Conservation (phyloP, 2,797 vertebrate species). For the Bovichtus variegatus region DNA sequence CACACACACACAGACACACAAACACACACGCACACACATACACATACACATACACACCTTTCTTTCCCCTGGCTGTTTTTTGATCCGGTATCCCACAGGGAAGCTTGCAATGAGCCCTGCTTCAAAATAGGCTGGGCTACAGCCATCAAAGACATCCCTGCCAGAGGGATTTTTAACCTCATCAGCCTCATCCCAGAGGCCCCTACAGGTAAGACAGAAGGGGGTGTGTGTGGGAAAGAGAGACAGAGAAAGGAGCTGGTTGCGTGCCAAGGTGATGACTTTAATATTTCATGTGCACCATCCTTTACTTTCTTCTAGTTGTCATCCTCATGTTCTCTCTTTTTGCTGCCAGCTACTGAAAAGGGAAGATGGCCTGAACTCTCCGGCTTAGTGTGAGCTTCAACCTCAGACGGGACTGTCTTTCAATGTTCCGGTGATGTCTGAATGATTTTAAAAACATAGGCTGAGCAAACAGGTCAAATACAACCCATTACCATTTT, state of each 20-base stretch:
- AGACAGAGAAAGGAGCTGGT: constrained; percentile 37
- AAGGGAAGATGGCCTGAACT: constrained; percentile 32
- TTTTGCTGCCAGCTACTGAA: constrained; percentile 27
- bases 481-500: constrained; percentile 63
- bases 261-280: constrained; percentile 24
- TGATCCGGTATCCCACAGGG: constrained; percentile 68
- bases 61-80: constrained; percentile 63
- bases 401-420: constrained; percentile 43
- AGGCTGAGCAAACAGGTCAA: constrained; percentile 53
- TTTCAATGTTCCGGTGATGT: constrained; percentile 43
- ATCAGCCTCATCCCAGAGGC: constrained; percentile 64
- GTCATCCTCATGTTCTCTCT: neutral
- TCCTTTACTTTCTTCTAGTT: constrained; percentile 14
- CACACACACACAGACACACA: constrained; percentile 46
- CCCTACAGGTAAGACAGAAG: constrained; percentile 60
- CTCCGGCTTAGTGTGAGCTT: constrained; percentile 53
- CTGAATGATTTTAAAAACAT: constrained; percentile 45
- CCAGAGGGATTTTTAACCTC: constrained; percentile 63
- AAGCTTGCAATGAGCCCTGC: constrained; percentile 59
- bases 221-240: constrained; percentile 20
- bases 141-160: constrained; percentile 76
- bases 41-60: constrained; percentile 36
- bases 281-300: constrained; percentile 69
- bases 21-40: constrained; percentile 31
- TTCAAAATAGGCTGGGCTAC: constrained; percentile 68